Evolutionary conservation across 2,113 vertebrate genomes (phyloP), one percentile per base, ranked within the genome.

Genomic region (Patagioenas fasciata): DNA sequence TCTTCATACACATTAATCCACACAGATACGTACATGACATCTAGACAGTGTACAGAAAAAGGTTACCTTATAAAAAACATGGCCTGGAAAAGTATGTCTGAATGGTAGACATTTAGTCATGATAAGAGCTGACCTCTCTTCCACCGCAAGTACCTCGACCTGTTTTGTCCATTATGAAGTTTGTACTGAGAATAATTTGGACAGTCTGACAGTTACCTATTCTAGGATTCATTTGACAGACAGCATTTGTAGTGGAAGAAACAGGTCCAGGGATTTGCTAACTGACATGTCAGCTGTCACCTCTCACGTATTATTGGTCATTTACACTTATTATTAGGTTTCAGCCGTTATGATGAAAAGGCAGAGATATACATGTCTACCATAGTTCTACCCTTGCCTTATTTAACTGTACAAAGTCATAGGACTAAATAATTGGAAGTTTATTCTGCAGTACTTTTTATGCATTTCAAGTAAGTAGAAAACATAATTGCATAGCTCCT

Each of bases 11-110:
- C 2, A 1, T 56, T 84, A 31, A 42, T 64, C 29, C 34, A 65
- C 28, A 81, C 6, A 31, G 5, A 3, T 25, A 73, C 17, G 17
- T 26, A 36, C 0, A 0, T 23, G 16, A n/a, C 28, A 47, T 56
- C 71, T 51, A 51, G 29, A 23, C 9, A 29, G 24, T 28, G 11
- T 16, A 21, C 6, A 10, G 19, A 70, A 48, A 73, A 75, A 66
- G 1, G 4, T 1, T 44, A 61, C 13, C 4, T 65, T 62, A 38
- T 70, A 40, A 79, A 61, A 77, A 34, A 15, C 7, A 36, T 60
- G 13, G 7, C 44, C 81, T 53, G 3, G 32, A 54, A 78, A 90
- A 75, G 8, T 13, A 25, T 7, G 8, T 44, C 29, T 61, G 44
- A 61, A 77, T 2, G 7, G 11, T 17, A 56, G 20, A 5, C 3